A percentile compares a stretch with the other conserved stretches of the same genome.
Conservation (phyloP, 2,797 vertebrate genomes). For the Peromyscus attwateri region DNA sequence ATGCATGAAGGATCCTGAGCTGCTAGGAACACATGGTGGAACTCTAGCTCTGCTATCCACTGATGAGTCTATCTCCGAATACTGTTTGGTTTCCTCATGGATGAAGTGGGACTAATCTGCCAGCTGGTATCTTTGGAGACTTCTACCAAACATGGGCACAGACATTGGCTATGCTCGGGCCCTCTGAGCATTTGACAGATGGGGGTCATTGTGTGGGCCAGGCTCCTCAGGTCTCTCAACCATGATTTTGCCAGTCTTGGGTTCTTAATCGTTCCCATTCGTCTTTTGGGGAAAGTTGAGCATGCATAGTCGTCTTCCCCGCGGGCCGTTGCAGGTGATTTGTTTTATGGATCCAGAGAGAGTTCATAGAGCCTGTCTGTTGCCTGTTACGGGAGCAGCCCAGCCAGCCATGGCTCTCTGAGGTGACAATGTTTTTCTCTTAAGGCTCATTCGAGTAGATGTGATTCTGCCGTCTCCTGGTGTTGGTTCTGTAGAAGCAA, state of each 20-base stretch:
- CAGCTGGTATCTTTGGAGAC: background rate
- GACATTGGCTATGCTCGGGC: background rate
- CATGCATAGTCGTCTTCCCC: accelerated
- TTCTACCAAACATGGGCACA: background rate
- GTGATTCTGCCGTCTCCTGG: background rate
- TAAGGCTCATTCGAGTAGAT: background rate
- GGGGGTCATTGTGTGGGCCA: accelerated
- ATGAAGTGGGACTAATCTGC: background rate
- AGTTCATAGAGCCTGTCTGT: background rate
- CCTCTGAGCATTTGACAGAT: accelerated
- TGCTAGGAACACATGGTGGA: background rate
- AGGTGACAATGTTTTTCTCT: background rate
- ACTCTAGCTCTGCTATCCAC: background rate
- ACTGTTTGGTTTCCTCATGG: background rate
- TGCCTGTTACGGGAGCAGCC: accelerated
- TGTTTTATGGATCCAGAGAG: too few relatives aligned
- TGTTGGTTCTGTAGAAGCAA: background rate
- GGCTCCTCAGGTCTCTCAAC: background rate
- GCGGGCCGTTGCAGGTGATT: accelerated
- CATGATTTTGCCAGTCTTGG: background rate
- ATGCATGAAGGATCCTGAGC: too few relatives aligned
- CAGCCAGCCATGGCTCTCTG: background rate
- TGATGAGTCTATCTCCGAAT: background rate
- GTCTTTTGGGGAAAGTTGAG: background rate
- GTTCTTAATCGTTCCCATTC: background rate